Base-by-base conservation (phyloP, 1,140 invertebrate species). In the Bombus sibiricus region DNA sequence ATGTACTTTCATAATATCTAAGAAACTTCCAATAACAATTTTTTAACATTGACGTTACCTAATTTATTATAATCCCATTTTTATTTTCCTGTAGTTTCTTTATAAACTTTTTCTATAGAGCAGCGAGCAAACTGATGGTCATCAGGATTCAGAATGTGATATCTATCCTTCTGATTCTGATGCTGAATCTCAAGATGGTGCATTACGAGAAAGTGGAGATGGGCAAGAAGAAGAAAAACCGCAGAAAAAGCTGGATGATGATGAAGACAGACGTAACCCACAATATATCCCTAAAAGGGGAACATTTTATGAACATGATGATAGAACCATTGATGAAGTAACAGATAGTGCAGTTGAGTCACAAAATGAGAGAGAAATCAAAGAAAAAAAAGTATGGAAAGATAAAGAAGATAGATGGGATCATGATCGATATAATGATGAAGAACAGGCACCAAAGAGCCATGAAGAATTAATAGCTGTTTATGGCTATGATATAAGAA, bases 241-340 rank as follows among this genome's bases (percentile, higher is more conserved):
- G 59, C 93, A 95, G 12, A 97, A 97, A 87, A 97, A 97, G 87
- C 96, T 99, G 3, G 98, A 99, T 93, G 97, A 98, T 94, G 99
- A 99, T 94, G 98, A 99, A 93, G 99, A 99, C 94, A 96, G 98
- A 86, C 97, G 98, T 91, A 99, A 99, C 96, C 99, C 99, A 10
- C 98, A 99, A 90, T 99, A 99, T 94, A 99, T 99, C 92, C 99
- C 99, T 0, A 98, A 99, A 94, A 97, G 97, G 87, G 99, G 99
- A 32, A 98, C 98, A 8, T 99, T 99, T 94, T 99, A 99, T 92
- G 98, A 99, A 91, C 98, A 99, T 93, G 98, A 99, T 94, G 98
- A 98, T 92, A 95, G 98, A 89, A 98, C 97, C n/a, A 96, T 96
- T 34, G 97, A 97, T 37, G 97, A 97, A 87, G 94, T 92, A 9